Percentiles rank a stretch among this genome's conserved stretches.
Conservation (phyloP, 2,888 invertebrate genomes). For the Mythimna impura region DNA sequence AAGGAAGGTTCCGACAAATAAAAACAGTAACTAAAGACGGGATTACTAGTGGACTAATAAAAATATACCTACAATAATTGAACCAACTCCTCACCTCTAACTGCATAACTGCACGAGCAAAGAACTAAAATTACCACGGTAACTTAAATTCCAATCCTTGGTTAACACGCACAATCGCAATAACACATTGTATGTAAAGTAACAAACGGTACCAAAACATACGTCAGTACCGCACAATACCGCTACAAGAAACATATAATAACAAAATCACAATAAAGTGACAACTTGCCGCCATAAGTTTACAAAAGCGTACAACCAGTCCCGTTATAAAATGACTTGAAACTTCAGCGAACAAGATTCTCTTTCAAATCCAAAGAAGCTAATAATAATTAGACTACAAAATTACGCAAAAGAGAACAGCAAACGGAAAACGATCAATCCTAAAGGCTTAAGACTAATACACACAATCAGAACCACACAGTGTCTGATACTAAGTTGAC, state of each 20-base stretch:
- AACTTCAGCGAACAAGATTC: slow-evolving; percentile 20
- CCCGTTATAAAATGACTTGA: slow-evolving; percentile 34
- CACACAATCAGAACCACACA: slow-evolving; percentile 32
- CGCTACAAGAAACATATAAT: slow-evolving; percentile 25
- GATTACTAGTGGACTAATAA: background rate
- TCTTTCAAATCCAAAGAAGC: slow-evolving; percentile 22
- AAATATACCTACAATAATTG: background rate
- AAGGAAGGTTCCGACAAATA: too few relatives aligned
- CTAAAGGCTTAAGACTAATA: slow-evolving; percentile 22
- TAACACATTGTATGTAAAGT: slow-evolving; percentile 51
- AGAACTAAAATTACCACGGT: background rate
- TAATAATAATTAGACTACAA: slow-evolving; percentile 13
- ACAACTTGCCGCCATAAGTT: slow-evolving; percentile 4
- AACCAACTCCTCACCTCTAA: background rate
- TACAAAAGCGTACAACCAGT: slow-evolving; percentile 15
- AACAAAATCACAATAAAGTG: slow-evolving; percentile 14
- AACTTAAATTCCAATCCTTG: slow-evolving; percentile 24
- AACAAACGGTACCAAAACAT: slow-evolving; percentile 46
- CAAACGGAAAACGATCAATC: slow-evolving; percentile 29
- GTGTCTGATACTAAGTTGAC: slow-evolving; percentile 51
- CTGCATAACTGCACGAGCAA: background rate
- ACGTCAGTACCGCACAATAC: slow-evolving; percentile 27
- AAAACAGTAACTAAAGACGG: too few relatives aligned
- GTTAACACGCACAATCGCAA: slow-evolving; percentile 5
- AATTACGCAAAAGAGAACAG: slow-evolving; percentile 29